Evolutionary conservation across 2,113 vertebrate species (phyloP).

Genomic region (Myotis brandtii): DNA sequence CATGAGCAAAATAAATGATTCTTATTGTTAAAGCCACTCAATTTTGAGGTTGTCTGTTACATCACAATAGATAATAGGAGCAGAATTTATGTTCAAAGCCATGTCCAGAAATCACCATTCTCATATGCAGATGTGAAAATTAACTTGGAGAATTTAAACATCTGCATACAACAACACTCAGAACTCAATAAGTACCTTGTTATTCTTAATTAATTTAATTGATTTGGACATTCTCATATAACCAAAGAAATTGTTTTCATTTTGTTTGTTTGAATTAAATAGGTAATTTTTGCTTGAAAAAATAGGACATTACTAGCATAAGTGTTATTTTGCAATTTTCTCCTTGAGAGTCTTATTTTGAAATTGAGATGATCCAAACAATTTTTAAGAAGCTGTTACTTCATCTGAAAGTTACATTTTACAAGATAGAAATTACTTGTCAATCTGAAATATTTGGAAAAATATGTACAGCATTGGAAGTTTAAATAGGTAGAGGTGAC

Average conservation of each 20-base stretch:
- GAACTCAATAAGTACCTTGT: not conserved
- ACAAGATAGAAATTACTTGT: constrained; percentile 43
- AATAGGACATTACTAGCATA: not conserved
- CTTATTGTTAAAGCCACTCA: not conserved
- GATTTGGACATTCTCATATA: not conserved
- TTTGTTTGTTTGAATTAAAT: constrained; percentile 28
- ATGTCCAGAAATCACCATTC: not conserved
- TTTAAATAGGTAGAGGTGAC: constrained; percentile 35
- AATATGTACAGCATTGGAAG: not conserved
- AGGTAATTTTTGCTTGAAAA: not conserved
- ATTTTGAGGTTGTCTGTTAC: not conserved
- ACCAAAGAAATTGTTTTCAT: not conserved
- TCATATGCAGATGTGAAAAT: not conserved
- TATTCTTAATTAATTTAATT: constrained; percentile 44
- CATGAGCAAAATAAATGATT: not conserved
- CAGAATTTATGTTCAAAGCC: not conserved
- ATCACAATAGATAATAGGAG: not conserved
- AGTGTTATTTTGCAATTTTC: constrained; percentile 10
- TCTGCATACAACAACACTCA: not conserved
- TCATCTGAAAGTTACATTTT: constrained; percentile 28
- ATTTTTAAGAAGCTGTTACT: constrained; percentile 7
- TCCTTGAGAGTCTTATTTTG: constrained; percentile 36
- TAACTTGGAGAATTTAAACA: not conserved
- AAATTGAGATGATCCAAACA: constrained; percentile 67
- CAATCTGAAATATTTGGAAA: constrained; percentile 68